Evolutionary conservation across 2,113 vertebrate species (phyloP).

Genomic region (Phylloscopus whistleri): DNA sequence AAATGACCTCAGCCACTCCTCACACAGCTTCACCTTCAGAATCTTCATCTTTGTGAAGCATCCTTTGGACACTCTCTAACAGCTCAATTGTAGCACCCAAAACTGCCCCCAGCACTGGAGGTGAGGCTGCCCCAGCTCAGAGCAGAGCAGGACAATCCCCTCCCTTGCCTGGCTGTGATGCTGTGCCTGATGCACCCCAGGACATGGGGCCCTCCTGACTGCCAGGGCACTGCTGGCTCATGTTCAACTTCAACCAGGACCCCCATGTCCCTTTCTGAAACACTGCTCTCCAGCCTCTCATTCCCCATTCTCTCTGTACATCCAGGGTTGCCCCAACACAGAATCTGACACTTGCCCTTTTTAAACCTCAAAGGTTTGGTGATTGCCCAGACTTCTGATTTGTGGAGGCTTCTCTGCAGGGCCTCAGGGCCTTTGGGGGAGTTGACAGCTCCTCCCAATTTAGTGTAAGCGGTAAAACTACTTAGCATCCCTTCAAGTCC

Average conservation of each 20-base stretch:
- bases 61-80: neutral
- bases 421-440: neutral
- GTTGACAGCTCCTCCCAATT: neutral
- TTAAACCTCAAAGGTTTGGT: neutral
- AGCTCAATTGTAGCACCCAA: neutral
- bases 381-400: neutral
- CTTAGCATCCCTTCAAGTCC: neutral
- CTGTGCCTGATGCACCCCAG: neutral
- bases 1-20: neutral
- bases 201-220: neutral
- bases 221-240: neutral
- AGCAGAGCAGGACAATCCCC: neutral
- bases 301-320: neutral
- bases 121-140: neutral
- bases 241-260: fast-evolving
- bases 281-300: neutral
- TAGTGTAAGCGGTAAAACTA: neutral
- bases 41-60: neutral
- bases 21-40: fast-evolving
- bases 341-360: too few relatives aligned
- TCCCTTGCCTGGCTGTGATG: neutral
- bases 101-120: neutral
- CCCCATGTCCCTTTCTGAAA: fast-evolving
- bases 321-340: neutral
- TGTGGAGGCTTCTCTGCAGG: neutral